Base-by-base conservation (phyloP, 2,888 invertebrate species). In the Shargacucullia verbasci region DNA sequence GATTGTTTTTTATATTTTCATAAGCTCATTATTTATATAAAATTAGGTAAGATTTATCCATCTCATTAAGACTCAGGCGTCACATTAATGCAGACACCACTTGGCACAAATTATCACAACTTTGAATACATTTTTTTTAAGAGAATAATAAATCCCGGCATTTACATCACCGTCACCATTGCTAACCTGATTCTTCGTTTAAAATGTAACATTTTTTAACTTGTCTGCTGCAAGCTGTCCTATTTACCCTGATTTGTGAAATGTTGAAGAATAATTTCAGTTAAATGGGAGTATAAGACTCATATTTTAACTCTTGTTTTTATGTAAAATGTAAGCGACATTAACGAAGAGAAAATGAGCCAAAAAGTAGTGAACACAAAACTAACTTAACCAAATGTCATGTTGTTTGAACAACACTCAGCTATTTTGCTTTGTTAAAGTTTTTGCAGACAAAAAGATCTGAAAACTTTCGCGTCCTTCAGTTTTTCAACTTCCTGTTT, bases 401-500 rank as follows among this genome's bases (percentile, higher is more conserved):
- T 66, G 63, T 76, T 58, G 63, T 61, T 72, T 66, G 57, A 55
- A 71, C 61, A 52, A 53, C 29, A 44, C 0, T 3, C 8, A 25
- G 49, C 41, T 6, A 59, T 62, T 69, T 50, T 73, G 41, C 58
- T 73, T 75, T 65, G 62, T 66, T 66, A 39, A 58, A 65, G 54
- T 63, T 49, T 39, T 55, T 47, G 63, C 64, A 59, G 54, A 76
- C 72, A 76, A 80, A 80, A 79, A 70, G 64, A 66, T 59, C 67
- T 65, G 47, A 49, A 70, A 81, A 79, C 62, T 78, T 80, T 59
- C 14, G 53, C 67, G 67, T 76, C 75, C 67, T 65, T 40, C 67
- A 73, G 70, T 73, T 77, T 78, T 74, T 77, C 70, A 73, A 67
- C 76, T 78, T 82, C 79, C 81, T 74, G 76, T 73, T 81, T 72